phyloP scores from a whole-genome alignment of 2,797 vertebrate genomes.

The Vultur gryphus region DNA sequence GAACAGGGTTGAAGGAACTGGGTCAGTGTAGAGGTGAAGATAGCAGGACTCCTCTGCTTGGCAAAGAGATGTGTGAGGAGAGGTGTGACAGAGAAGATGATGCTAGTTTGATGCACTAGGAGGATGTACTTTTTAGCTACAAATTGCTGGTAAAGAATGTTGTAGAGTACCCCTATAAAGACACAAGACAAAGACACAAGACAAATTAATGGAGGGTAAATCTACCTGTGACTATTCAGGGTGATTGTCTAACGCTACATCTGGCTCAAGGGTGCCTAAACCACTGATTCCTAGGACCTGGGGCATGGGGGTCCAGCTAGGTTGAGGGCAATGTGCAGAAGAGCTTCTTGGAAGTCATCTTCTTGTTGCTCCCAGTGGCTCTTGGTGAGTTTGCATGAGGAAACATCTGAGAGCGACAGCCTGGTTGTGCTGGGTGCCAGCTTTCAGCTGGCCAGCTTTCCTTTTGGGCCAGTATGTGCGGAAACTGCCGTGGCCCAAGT shows the following conservation, averaged over 20 bases:
- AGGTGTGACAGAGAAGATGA: neutral
- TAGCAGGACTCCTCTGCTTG: neutral
- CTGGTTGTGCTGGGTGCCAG: neutral
- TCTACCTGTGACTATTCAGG: neutral
- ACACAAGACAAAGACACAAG: neutral
- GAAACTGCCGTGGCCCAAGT: neutral
- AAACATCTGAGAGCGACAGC: rapidly evolving
- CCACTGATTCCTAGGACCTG: neutral
- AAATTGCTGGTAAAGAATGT: neutral
- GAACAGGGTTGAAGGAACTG: neutral
- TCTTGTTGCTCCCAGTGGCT: neutral
- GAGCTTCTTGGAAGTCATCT: neutral
- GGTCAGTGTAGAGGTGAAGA: neutral
- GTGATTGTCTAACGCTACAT: neutral
- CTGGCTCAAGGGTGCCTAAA: neutral
- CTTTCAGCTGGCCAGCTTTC: neutral
- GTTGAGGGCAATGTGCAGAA: neutral
- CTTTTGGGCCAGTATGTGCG: neutral
- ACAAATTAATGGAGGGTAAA: neutral
- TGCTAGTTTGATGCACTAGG: neutral
- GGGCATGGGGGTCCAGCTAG: neutral
- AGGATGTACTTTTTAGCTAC: neutral
- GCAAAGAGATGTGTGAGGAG: neutral
- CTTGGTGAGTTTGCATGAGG: neutral
- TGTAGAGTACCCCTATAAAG: neutral